Evolutionary conservation across 2,797 vertebrate genomes (phyloP).

Genomic region (Perodicticus potto): DNA sequence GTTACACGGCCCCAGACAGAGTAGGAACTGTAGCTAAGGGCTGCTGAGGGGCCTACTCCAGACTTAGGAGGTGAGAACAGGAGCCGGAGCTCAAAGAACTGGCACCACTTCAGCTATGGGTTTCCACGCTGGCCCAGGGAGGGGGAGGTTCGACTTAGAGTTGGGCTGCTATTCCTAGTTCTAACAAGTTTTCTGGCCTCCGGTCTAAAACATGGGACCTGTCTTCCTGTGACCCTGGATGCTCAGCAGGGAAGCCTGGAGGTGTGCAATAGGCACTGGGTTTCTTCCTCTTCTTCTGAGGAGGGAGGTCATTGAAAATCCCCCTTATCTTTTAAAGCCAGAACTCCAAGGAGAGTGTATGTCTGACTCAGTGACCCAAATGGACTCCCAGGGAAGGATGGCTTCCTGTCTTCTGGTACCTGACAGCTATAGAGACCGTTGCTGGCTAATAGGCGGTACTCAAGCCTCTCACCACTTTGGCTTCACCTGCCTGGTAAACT

Average conservation of each 20-base stretch:
- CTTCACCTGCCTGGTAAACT: fast-evolving
- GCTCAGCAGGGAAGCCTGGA: background rate
- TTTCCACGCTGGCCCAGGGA: background rate
- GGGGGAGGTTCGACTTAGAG: background rate
- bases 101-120: background rate
- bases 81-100: background rate
- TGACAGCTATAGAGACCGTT: background rate
- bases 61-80: background rate
- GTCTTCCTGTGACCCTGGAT: background rate
- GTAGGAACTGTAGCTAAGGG: background rate
- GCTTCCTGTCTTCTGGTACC: background rate
- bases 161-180: background rate
- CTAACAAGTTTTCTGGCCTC: background rate
- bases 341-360: background rate
- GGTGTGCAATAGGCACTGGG: fast-evolving
- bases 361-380: background rate
- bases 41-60: background rate
- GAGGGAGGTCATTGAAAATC: fast-evolving
- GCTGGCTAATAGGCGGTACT: fast-evolving
- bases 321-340: background rate
- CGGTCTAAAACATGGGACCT: background rate
- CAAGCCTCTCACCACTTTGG: background rate
- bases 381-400: too few species aligned
- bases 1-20: background rate
- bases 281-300: background rate